Evolutionary conservation across 2,113 vertebrate species (phyloP), one percentile per base, ranked within the genome.

Genomic region (Danionella cerebrum): DNA sequence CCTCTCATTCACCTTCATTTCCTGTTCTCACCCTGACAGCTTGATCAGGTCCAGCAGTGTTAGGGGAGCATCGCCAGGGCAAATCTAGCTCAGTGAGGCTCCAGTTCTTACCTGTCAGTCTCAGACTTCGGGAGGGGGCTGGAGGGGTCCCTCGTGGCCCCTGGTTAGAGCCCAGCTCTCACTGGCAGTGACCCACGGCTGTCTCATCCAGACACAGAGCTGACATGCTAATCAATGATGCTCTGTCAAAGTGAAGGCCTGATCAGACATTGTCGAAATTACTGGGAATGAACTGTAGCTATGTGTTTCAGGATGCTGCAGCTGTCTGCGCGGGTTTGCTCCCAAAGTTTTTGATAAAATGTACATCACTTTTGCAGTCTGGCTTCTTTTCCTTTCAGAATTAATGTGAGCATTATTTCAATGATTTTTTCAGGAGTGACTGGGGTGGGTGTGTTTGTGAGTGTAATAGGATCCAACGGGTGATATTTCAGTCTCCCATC

Each of bases 401-500:
- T 44, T 24, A 48, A 48, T 64, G 25, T 69, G 45, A n/a, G 57
- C 35, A 27, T 55, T 35, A 24, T 10, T 22, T 22, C 18, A 0
- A 22, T 21, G 18, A 25, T 60, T 33, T 21, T 31, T 14, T 12
- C 27, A 6, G 13, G 47, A 25, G 12, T 50, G 6, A 24, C 21
- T 50, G 47, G 12, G 21, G 45, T 50, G 48, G 25, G 45, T n/a
- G 19, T 50, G 13, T 51, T 1, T 45, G 44, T 54, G 36, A n/a
- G 52, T 60, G 84, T 79, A 78, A 80, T 29, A 69, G 62, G 78
- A 85, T 83, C 76, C 47, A 66, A 47, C 69, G 72, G 76, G 76
- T 84, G 71, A 78, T 80, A 76, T 88, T 90, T 75, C 86, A 87
- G 77, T 76, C 80, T 58, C 51, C 59, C 84, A 67, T 79, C 74